phyloP scores from a whole-genome alignment of 2,113 vertebrate species.

The Bostrychus sinensis region DNA sequence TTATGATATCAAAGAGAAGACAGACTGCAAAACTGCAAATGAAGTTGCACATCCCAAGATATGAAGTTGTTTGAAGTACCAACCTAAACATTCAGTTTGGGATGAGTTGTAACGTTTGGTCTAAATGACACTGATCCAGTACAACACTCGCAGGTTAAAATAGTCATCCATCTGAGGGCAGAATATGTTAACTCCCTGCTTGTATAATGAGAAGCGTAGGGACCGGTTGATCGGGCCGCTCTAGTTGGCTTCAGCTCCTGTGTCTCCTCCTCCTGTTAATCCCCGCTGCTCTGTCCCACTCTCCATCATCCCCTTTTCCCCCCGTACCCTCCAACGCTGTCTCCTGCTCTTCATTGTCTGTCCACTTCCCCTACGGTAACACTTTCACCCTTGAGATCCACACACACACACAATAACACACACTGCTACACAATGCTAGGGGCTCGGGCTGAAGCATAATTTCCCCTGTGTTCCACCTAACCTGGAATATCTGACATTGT shows the following conservation, averaged over 20 bases:
- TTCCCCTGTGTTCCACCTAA: constrained; percentile 73
- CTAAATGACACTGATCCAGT: neutral
- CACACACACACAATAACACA: constrained; percentile 20
- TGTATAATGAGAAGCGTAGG: constrained; percentile 55
- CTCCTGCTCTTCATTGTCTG: constrained; percentile 61
- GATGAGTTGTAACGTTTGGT: neutral
- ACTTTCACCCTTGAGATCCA: constrained; percentile 41
- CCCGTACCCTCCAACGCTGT: constrained; percentile 7
- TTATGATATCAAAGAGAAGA: no score
- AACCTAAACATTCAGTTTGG: neutral
- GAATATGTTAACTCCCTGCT: constrained; percentile 41
- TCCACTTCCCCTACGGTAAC: constrained; percentile 62
- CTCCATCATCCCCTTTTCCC: constrained; percentile 49
- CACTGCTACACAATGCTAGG: constrained; percentile 32
- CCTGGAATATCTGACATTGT: constrained; percentile 73
- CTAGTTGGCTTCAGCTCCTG: constrained; percentile 40
- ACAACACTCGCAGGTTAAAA: constrained; percentile 21
- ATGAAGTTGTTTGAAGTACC: neutral
- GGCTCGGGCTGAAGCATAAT: constrained; percentile 67
- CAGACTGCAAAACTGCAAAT: neutral
- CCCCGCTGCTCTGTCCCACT: constrained; percentile 46
- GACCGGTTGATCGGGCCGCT: constrained; percentile 30
- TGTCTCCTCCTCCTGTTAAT: constrained; percentile 57
- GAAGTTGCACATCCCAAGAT: neutral
- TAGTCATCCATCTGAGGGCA: constrained; percentile 32